Conservation (phyloP, 2,797 vertebrate genomes). For the Schizopygopsis pylzovi region DNA sequence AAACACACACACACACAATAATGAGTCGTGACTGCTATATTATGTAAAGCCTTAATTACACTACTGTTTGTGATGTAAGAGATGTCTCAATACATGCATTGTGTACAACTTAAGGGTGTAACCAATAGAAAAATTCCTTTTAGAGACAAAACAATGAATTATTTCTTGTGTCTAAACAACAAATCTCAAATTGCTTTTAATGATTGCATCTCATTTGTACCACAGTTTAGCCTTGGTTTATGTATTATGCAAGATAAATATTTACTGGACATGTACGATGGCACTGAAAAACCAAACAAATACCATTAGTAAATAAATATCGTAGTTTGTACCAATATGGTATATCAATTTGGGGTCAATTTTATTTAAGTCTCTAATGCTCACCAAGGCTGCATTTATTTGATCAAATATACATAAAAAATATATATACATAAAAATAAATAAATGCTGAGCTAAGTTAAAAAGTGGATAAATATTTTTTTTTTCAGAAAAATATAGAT, state of each 20-base stretch:
- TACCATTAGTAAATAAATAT: not conserved
- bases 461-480: no score
- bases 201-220: not conserved
- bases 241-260: not conserved
- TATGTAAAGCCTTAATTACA: conserved; percentile 11
- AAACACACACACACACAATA: not conserved
- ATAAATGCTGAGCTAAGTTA: no score
- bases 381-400: not conserved
- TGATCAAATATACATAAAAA: not conserved
- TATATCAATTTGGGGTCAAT: not conserved
- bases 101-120: not conserved
- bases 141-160: not conserved
- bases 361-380: no score
- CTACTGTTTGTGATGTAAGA: conserved; percentile 1
- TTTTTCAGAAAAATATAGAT: no score
- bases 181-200: not conserved
- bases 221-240: not conserved
- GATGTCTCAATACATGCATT: conserved; percentile 3
- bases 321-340: not conserved
- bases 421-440: not conserved
- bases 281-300: not conserved
- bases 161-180: not conserved
- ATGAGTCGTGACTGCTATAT: not conserved
- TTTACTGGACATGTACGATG: not conserved
- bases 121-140: not conserved